Conservation (phyloP, 2,797 vertebrate genomes). For the Lutjanus campechanus region DNA sequence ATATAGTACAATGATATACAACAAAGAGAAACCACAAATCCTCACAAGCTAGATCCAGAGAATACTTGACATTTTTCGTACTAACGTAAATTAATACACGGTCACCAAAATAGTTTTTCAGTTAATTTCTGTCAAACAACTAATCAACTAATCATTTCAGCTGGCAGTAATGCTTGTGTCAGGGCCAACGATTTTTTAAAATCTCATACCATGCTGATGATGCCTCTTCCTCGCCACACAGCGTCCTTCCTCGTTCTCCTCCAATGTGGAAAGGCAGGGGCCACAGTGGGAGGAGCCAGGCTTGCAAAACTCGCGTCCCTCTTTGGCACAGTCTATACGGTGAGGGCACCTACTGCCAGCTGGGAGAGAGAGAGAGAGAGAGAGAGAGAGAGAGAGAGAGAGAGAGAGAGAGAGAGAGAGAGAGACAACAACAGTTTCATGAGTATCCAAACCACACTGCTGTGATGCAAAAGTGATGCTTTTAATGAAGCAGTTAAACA, state of each 20-base stretch:
- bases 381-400: constrained; percentile 10
- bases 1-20: not conserved
- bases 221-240: constrained; percentile 72
- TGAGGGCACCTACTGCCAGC: constrained; percentile 82
- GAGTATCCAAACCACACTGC: not conserved
- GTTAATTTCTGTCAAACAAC: not conserved
- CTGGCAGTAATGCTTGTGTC: not conserved
- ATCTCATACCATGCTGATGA: constrained; percentile 75
- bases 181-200: too few relatives aligned
- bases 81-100: not conserved
- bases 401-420: constrained; percentile 28
- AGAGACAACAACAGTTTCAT: constrained; percentile 27
- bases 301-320: constrained; percentile 82
- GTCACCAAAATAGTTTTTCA: not conserved
- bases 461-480: constrained; percentile 6
- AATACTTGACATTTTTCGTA: not conserved
- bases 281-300: constrained; percentile 85
- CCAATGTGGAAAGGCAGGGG: constrained; percentile 84
- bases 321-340: constrained; percentile 86
- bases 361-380: constrained; percentile 42
- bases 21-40: not conserved
- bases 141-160: not conserved
- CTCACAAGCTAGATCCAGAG: not conserved
- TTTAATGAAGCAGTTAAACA: constrained; percentile 15
- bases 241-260: constrained; percentile 80